Evolutionary conservation across 2,888 invertebrate genomes (phyloP), one percentile per base, ranked within the genome.

Genomic region (Agonopterix arenella): DNA sequence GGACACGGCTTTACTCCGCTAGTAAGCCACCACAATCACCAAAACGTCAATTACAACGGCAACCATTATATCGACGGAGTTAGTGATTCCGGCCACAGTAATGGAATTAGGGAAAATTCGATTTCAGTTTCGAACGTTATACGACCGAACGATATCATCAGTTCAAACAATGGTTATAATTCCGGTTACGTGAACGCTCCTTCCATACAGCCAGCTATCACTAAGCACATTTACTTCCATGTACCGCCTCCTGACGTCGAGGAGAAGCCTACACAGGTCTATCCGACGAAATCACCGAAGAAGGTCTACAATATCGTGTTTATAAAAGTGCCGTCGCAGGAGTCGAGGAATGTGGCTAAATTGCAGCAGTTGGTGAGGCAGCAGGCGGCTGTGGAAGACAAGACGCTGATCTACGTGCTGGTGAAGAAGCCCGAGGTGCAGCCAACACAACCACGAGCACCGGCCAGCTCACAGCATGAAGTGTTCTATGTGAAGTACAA

Each of bases 241-340:
- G 93, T 93, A 1, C 93, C 94, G 18, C 94, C 94, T 53, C 92
- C 93, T 76, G 93, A 93, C 59, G 90, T 91, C 0, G 91, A 92
- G 64, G 90, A 90, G 58, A 73, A 80, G 54, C 90, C 90, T n/a
- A 72, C 81, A 52, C 80, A 88, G 52, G 85, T 89, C 0, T 76
- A 89, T 47, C 76, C 79, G 49, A 76, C 79, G 1, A 81, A 90
- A 9, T 61, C 64, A 11, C 76, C 88, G 13, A 93, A 93, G 69
- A 94, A 93, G 62, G 92, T 91, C 62, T 93, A 94, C 84, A 94
- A 93, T 68, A 94, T 94, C 65, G 90, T 94, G 76, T 94, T 94
- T 85, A 94, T 94, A 75, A 94, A 94, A 78, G 91, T 93, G 11
- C 94, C 94, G 40, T 90, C 92, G 11, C 90, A 93, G 50, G 91